These are phyloP conservation scores for Hyposmocoma kahamanoa DNA, from an alignment of 1,140 invertebrate genomes.

Conservation along the genomic window DNA sequence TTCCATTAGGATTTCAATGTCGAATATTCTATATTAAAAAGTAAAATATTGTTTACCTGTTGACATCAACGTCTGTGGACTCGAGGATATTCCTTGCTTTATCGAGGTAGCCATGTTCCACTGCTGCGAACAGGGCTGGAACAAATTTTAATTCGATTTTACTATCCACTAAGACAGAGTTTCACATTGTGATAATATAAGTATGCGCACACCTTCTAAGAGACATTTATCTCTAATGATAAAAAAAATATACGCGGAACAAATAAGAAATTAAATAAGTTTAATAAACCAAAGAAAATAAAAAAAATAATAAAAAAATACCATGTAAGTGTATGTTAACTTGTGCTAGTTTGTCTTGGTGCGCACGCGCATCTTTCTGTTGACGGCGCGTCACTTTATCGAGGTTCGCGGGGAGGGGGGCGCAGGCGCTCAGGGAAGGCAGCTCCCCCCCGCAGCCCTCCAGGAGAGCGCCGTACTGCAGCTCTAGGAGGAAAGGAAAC, in stretches of 20 bases:
- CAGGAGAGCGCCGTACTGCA: conserved; percentile 61
- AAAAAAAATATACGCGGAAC: no score
- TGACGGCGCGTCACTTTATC: conserved; percentile 65
- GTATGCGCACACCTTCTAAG: no score
- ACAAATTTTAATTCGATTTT: no score
- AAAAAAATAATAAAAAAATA: conserved; percentile 70
- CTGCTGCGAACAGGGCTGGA: conserved; percentile 91
- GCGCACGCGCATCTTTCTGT: conserved; percentile 77
- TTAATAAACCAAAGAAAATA: conserved; percentile 14
- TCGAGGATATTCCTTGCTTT: conserved; percentile 92
- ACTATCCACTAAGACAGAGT: no score
- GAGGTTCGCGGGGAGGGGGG: conserved; percentile 66
- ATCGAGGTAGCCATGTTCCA: conserved; percentile 94
- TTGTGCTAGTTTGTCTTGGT: conserved; percentile 83
- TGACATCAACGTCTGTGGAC: conserved; percentile 92
- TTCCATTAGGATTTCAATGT: no score
- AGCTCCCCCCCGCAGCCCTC: conserved; percentile 67
- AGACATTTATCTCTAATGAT: no score
- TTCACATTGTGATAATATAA: no score
- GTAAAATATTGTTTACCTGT: conserved; percentile 79
- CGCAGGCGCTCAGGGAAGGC: conserved; percentile 62
- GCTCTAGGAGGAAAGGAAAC: conserved; percentile 32
- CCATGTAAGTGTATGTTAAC: conserved; percentile 93
- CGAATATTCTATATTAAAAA: no score
- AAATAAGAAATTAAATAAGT: no score